These are phyloP conservation scores for Nomada ruficornis DNA, from an alignment of 2,888 invertebrate species.

Conservation along the genomic window DNA sequence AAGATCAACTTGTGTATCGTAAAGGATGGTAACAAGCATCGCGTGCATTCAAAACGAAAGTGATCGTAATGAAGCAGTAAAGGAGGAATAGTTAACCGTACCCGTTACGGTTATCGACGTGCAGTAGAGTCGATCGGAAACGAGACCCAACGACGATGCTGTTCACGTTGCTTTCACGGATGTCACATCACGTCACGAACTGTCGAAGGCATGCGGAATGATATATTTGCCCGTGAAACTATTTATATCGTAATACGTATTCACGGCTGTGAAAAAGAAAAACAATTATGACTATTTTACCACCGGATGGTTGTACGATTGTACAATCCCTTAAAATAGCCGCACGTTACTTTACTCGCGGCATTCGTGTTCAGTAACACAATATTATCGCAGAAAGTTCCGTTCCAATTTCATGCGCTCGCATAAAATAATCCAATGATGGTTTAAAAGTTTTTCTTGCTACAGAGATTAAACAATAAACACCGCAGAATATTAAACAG, in stretches of 20 bases:
- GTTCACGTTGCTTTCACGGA: conserved; percentile 63
- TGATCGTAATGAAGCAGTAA: conserved; percentile 33
- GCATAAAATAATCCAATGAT: not conserved
- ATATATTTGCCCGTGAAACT: conserved; percentile 58
- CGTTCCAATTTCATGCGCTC: not conserved
- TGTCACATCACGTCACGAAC: conserved; percentile 65
- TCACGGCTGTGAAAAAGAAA: conserved; percentile 29
- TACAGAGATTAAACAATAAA: conserved; percentile 20
- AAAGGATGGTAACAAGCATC: not conserved
- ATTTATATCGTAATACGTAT: conserved; percentile 51
- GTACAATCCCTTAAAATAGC: not conserved
- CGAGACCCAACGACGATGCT: conserved; percentile 38
- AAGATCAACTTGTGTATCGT: not conserved
- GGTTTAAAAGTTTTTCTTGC: not conserved
- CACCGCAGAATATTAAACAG: not conserved
- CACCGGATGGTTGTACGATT: not conserved
- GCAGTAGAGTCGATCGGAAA: conserved; percentile 33
- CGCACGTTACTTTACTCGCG: not conserved
- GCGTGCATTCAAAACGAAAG: conserved; percentile 34
- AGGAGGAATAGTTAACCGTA: conserved; percentile 40
- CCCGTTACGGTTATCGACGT: conserved; percentile 35
- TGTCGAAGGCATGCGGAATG: conserved; percentile 46
- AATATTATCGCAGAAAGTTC: not conserved
- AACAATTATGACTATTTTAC: conserved; percentile 12
- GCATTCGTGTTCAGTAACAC: no score